These are phyloP conservation scores for Panopea generosa DNA, from an alignment of 2,888 invertebrate species.

Conservation along the genomic window DNA sequence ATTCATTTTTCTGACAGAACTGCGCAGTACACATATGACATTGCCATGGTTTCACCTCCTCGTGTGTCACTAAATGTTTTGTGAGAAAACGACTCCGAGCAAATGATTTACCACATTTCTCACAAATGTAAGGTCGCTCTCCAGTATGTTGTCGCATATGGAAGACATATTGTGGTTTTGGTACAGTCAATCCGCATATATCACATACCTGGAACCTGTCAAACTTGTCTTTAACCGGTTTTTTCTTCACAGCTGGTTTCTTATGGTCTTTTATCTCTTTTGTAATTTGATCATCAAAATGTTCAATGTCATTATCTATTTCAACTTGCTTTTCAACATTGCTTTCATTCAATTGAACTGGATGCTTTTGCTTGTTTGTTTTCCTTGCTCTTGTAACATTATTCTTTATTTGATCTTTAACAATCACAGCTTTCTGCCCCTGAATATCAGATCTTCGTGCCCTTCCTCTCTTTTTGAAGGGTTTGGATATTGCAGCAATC, in stretches of 20 bases:
- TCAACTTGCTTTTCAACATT: not conserved
- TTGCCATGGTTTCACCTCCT: slow-evolving; percentile 52
- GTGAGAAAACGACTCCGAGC: slow-evolving; percentile 39
- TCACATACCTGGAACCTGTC: slow-evolving; percentile 29
- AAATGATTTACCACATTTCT: slow-evolving; percentile 57
- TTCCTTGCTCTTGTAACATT: slow-evolving; percentile 13
- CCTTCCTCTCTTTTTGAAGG: slow-evolving; percentile 34
- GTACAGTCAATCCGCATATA: slow-evolving; percentile 29
- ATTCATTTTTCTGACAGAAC: slow-evolving; percentile 60
- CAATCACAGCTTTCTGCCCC: not conserved
- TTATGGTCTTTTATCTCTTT: not conserved
- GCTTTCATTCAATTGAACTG: not conserved
- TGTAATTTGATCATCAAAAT: not conserved
- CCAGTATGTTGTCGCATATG: slow-evolving; percentile 38
- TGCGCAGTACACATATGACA: slow-evolving; percentile 48
- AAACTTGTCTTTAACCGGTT: not conserved
- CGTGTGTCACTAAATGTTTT: slow-evolving; percentile 50
- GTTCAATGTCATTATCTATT: not conserved
- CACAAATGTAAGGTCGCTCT: slow-evolving; percentile 53
- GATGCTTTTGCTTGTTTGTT: slow-evolving; percentile 1
- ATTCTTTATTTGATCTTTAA: not conserved
- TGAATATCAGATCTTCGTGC: slow-evolving; percentile 10
- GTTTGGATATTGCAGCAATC: slow-evolving; percentile 6
- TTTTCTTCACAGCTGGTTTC: not conserved
- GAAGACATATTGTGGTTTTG: slow-evolving; percentile 21